Conservation (phyloP, 2,113 vertebrate genomes). For the Nycticebus coucang region DNA sequence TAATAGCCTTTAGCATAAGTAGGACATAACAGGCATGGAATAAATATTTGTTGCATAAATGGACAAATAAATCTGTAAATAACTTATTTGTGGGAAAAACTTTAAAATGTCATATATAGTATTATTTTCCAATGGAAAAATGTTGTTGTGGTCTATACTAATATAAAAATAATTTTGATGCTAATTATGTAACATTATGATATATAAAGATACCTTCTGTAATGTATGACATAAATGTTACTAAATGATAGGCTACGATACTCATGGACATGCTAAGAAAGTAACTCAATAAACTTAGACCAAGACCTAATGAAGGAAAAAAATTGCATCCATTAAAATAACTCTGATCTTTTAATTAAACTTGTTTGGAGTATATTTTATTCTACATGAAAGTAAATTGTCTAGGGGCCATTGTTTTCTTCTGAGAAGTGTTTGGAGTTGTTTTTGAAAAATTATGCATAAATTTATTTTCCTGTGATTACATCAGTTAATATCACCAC, state of each 20-base stretch:
- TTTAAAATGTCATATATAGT: not conserved
- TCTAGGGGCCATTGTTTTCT: constrained; percentile 25
- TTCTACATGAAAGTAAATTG: constrained; percentile 51
- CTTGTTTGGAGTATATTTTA: constrained; percentile 1
- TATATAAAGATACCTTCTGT: not conserved
- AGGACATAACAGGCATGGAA: not conserved
- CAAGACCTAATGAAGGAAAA: constrained; percentile 70
- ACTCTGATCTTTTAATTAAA: constrained; percentile 75
- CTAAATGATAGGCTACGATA: not conserved
- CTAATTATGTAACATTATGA: not conserved
- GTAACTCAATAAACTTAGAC: constrained; percentile 45
- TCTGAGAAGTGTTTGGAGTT: not conserved
- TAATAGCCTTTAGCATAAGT: not conserved
- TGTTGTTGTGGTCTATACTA: not conserved
- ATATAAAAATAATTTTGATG: not conserved
- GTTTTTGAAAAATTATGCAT: not conserved
- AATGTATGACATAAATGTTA: not conserved
- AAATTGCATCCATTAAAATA: constrained; percentile 61
- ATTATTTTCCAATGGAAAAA: not conserved
- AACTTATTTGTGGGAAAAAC: not conserved
- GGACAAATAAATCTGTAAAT: not conserved
- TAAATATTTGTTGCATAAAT: not conserved
- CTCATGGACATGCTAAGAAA: not conserved
- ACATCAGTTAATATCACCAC: constrained; percentile 8
- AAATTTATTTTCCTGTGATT: constrained; percentile 52